These are phyloP conservation scores for Serranus cabrilla DNA, from an alignment of 2,797 vertebrate genomes.

Conservation along the genomic window DNA sequence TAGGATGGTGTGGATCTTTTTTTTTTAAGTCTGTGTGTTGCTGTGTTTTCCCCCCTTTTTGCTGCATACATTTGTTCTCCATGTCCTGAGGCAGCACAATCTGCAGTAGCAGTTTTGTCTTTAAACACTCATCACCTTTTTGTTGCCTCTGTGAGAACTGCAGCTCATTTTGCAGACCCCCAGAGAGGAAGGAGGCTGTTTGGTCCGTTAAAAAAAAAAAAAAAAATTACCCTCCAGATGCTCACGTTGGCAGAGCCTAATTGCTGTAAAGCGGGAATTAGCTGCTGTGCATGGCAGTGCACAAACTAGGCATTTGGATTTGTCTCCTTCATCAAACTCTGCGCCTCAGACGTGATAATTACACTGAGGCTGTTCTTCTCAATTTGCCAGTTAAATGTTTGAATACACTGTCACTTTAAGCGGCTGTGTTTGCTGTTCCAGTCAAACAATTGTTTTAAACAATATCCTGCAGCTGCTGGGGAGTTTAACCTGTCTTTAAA, in stretches of 20 bases:
- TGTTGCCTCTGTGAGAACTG: constrained; percentile 25
- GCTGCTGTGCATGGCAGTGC: constrained; percentile 17
- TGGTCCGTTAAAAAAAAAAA: constrained; percentile 13
- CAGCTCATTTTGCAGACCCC: constrained; percentile 26
- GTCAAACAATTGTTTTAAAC: constrained; percentile 23
- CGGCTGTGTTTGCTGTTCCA: constrained; percentile 11
- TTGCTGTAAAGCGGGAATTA: constrained; percentile 23
- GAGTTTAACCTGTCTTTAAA: constrained; percentile 1
- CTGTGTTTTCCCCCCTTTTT: background rate
- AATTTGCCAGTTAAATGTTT: constrained; percentile 7
- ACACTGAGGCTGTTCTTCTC: background rate
- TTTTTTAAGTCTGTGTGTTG: background rate
- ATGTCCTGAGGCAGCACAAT: constrained; percentile 8
- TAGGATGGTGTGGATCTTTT: background rate
- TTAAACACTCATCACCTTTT: constrained; percentile 21
- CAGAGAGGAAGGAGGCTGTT: constrained; percentile 16
- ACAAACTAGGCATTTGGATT: constrained; percentile 34
- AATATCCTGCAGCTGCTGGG: constrained; percentile 13
- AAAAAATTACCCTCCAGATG: constrained; percentile 18
- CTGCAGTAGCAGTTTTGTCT: constrained; percentile 11
- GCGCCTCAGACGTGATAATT: constrained; percentile 4
- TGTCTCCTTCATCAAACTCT: constrained; percentile 36
- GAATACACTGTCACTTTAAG: constrained; percentile 13
- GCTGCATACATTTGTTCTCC: constrained; percentile 1
- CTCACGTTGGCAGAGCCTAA: constrained; percentile 31